These are phyloP conservation scores for Cactoblastis cactorum DNA, from an alignment of 2,888 invertebrate species.

Conservation along the genomic window DNA sequence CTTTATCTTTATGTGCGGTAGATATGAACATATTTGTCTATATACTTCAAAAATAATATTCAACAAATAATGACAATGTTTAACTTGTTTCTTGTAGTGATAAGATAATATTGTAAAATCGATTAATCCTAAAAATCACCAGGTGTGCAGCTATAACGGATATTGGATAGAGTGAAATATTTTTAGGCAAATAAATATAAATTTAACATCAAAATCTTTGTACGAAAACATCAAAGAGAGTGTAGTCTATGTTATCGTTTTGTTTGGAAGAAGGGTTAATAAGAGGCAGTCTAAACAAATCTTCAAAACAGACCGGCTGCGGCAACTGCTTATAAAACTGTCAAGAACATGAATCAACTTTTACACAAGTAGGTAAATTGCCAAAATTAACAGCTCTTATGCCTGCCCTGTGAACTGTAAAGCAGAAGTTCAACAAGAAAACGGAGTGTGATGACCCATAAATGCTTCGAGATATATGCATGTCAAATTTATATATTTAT, in stretches of 20 bases:
- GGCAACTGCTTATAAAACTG: background rate
- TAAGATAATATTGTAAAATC: background rate
- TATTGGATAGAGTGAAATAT: too few relatives aligned
- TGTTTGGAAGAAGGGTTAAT: background rate
- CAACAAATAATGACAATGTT: background rate
- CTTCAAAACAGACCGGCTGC: background rate
- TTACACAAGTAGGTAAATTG: too few relatives aligned
- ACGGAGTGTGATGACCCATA: too few relatives aligned
- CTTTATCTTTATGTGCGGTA: background rate
- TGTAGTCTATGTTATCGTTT: background rate
- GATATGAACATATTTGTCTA: background rate
- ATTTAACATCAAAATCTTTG: background rate
- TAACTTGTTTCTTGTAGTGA: background rate
- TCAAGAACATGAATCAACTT: background rate
- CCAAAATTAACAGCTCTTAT: too few relatives aligned
- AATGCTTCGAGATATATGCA: too few relatives aligned
- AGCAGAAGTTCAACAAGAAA: too few relatives aligned
- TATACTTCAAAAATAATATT: background rate
- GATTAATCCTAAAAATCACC: background rate
- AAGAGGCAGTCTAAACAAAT: background rate
- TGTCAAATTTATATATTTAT: too few relatives aligned
- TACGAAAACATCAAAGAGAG: background rate
- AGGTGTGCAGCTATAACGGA: background rate
- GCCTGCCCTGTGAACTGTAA: too few relatives aligned
- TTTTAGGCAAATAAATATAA: background rate